phyloP scores from a whole-genome alignment of 2,888 invertebrate genomes.

The Aphodius granarius region DNA sequence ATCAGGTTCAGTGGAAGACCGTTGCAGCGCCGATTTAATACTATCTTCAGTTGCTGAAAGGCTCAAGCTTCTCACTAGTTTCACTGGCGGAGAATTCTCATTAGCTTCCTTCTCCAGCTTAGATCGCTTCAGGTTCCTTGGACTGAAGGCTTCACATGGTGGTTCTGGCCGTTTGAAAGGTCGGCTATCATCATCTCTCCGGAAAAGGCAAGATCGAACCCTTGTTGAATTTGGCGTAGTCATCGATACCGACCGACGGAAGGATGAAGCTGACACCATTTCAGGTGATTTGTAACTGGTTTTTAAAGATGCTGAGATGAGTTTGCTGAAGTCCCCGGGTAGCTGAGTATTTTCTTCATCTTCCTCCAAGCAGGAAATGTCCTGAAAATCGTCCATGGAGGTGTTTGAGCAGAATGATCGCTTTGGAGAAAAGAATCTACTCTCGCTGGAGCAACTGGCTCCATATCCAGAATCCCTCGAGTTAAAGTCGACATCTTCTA shows the following conservation, averaged over 20 bases:
- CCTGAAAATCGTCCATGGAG: conserved; percentile 66
- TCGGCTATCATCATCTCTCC: conserved; percentile 39
- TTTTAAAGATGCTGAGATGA: conserved; percentile 60
- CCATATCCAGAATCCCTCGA: conserved; percentile 64
- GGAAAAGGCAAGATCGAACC: conserved; percentile 57
- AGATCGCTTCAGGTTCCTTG: conserved; percentile 53
- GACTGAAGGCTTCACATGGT: conserved; percentile 57
- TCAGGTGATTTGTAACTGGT: conserved; percentile 37
- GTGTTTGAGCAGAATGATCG: conserved; percentile 58
- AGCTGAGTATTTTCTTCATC: conserved; percentile 55
- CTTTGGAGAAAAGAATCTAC: conserved; percentile 43
- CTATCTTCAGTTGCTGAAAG: conserved; percentile 71
- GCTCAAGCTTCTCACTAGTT: conserved; percentile 30
- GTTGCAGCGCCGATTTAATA: conserved; percentile 71
- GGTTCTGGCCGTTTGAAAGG: conserved; percentile 70
- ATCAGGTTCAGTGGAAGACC: conserved; percentile 71
- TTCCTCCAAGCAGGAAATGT: conserved; percentile 62
- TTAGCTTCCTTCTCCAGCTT: conserved; percentile 38
- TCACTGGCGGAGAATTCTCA: conserved; percentile 26
- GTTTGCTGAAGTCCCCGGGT: conserved; percentile 61
- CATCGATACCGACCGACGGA: conserved; percentile 58
- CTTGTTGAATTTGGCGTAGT: conserved; percentile 49
- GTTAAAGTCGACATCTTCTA: conserved; percentile 59
- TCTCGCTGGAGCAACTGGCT: conserved; percentile 47
- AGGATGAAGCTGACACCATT: conserved; percentile 47